Percentiles rank a stretch among this genome's conserved stretches.
phyloP scores from a whole-genome alignment of 2,113 vertebrate genomes.

The Tragelaphus imberbis region DNA sequence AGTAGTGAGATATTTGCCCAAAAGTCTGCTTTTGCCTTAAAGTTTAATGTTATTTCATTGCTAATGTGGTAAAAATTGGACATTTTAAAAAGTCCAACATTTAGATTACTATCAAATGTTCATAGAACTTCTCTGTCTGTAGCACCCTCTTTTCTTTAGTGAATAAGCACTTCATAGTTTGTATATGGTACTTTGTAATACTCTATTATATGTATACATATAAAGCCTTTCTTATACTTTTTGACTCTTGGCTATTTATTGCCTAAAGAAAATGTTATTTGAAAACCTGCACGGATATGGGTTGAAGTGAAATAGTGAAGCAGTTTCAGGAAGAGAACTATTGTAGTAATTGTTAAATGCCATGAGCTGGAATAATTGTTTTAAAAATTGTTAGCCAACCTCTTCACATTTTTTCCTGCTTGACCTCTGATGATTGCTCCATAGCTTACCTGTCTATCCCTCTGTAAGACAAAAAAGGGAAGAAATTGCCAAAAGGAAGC shows the following conservation, averaged over 20 bases:
- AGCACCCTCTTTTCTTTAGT: background rate
- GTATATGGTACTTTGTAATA: background rate
- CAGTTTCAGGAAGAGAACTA: constrained; percentile 1
- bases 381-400: background rate
- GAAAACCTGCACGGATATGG: background rate
- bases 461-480: background rate
- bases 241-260: background rate
- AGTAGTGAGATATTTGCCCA: background rate
- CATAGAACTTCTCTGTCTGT: background rate
- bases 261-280: constrained; percentile 1
- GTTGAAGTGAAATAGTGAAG: background rate
- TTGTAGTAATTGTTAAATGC: background rate
- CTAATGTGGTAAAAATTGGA: background rate
- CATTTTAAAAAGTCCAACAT: background rate
- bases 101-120: background rate
- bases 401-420: background rate
- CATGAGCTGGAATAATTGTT: background rate
- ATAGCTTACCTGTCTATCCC: background rate
- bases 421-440: background rate
- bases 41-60: constrained; percentile 24
- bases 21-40: background rate
- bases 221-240: constrained; percentile 1
- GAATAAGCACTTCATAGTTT: background rate
- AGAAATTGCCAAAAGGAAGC: background rate
- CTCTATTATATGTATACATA: background rate